Base-by-base conservation (phyloP, 2,797 vertebrate species). In the Pipistrellus kuhlii region DNA sequence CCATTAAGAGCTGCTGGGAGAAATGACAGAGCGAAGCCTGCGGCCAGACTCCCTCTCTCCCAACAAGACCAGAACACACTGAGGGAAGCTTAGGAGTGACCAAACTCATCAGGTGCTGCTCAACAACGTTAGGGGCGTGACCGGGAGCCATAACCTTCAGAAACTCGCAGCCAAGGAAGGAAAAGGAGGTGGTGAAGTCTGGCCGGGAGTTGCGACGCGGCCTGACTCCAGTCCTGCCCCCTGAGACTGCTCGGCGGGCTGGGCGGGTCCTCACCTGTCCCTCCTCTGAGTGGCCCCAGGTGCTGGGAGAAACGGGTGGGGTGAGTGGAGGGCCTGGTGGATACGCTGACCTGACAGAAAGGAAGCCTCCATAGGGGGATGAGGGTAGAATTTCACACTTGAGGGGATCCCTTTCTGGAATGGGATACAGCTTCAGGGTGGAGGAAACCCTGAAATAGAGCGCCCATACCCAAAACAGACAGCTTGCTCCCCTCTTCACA, bases 201-300 rank as follows among this genome's bases (percentile, higher is more conserved):
- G 51, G 46, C 35, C 3, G 10, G 53, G 48, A 48, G 32, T 4
- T 23, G 13, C 2, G 3, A 38, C 4, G 0, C 0, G 8, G 48
- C 77, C 15, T 2, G 20, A 66, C 48, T 59, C 57, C 23, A 0
- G 7, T 20, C 85, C 48, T 35, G 81, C 55, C n/a, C 62, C 46
- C 15, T 7, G 78, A 55, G 69, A 6, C 35, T 27, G 41, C 85
- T 71, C 17, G 51, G 2, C 41, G 81, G 6, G 46, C 55, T 44
- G 30, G 53, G 73, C 0, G 12, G 78, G 32, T 18, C n/a, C 73
- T 57, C 5, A 35, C 25, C 17, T 15, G 14, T 20, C 41, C 21
- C 55, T 81, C 32, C 30, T 85, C 38, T 38, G 27, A 62, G 20
- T 1, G 18, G 81, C 59, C 27, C 46, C 51, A 15, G 48, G 17